Evolutionary conservation across 2,113 vertebrate genomes (phyloP), one percentile per base, ranked within the genome.

Genomic region (Uria aalge): DNA sequence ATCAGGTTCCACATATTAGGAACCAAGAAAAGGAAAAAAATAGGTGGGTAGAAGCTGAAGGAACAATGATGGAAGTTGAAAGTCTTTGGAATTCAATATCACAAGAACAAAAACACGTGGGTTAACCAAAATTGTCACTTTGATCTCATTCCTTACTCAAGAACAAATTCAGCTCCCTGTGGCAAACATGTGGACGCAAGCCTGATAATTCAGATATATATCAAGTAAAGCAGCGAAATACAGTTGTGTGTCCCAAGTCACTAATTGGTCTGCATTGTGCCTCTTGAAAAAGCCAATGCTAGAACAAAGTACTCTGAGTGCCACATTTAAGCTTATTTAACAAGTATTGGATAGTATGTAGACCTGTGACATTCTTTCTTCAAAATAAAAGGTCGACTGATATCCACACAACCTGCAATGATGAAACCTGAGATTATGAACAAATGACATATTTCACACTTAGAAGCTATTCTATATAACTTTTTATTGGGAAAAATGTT

Each of bases 181-280:
- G 4, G 15, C 59, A 71, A 45, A 60, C 3, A 36, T 36, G 0
- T 20, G 12, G 11, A 15, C 12, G 11, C 11, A 30, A 72, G 26
- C 26, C 29, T 86, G n/a, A 15, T 29, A n/a, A 34, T 53, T 66
- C 48, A 76, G 23, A n/a, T 1, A 63, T 17, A 68, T n/a, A n/a
- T 5, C n/a, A 88, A 71, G 40, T 13, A 88, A 92, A 63, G 5
- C 22, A 85, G 20, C 0, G 2, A 71, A 71, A 83, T 12, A 8
- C 75, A 85, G 27, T 11, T 75, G 5, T 30, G 55, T 53, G 27
- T 52, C 26, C 63, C 29, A 71, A 52, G 66, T 9, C 76, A 64
- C 41, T 74, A 36, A 67, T 0, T 34, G 27, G 9, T 53, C 53
- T 60, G 27, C 16, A 41, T 11, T 1, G 0, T 9, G 14, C 10